Evolutionary conservation across 2,113 vertebrate genomes (phyloP).

Genomic region (Lampris incognitus): DNA sequence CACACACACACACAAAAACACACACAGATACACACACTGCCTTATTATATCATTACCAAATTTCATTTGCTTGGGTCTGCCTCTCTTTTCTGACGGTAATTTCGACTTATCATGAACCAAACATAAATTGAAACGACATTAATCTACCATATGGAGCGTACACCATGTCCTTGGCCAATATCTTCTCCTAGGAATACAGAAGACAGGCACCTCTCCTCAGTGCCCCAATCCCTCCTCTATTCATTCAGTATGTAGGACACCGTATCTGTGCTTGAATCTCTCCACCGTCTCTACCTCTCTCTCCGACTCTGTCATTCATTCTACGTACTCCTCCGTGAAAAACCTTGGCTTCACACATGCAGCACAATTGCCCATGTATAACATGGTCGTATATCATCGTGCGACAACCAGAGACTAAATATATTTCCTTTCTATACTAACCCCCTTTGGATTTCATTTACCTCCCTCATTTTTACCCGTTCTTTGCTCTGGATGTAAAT

Average conservation of each 20-base stretch:
- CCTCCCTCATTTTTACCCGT: no score
- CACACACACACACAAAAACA: constrained; percentile 7
- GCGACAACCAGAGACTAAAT: no score
- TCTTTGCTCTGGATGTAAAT: no score
- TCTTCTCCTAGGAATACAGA: neutral
- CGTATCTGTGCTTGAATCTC: constrained; percentile 5
- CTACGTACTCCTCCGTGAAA: no score
- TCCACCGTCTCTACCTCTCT: neutral
- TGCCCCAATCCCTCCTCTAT: constrained; percentile 8
- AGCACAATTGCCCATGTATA: no score
- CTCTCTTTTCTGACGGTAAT: no score
- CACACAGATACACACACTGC: constrained; percentile 25
- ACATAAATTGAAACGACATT: constrained; percentile 35
- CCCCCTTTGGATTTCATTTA: no score
- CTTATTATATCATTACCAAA: constrained; percentile 48
- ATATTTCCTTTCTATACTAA: no score
- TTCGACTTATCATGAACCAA: no score
- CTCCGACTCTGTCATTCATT: neutral
- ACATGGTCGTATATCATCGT: no score
- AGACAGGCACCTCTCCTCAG: constrained; percentile 21
- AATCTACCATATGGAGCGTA: constrained; percentile 18
- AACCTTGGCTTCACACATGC: no score
- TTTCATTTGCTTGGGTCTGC: constrained; percentile 30
- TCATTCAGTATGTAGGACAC: constrained; percentile 28
- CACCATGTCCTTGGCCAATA: neutral